phyloP scores from a whole-genome alignment of 2,888 invertebrate genomes.

The Drosophila pegasa region DNA sequence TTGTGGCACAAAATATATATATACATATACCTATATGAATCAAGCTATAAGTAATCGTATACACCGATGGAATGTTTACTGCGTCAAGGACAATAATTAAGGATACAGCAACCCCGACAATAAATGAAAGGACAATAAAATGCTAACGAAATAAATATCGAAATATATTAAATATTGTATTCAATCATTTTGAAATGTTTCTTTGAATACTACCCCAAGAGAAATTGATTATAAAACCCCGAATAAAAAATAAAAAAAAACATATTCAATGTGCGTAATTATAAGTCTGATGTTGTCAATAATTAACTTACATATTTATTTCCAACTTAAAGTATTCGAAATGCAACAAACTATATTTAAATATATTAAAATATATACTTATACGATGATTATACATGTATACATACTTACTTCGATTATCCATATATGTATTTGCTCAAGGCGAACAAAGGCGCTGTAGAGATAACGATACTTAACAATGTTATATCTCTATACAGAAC shows the following conservation, averaged over 20 bases:
- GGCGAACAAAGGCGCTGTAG: constrained; percentile 34
- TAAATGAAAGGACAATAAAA: constrained; percentile 71
- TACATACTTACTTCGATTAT: constrained; percentile 62
- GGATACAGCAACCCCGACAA: constrained; percentile 60
- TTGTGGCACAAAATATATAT: constrained; percentile 16
- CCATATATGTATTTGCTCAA: constrained; percentile 45
- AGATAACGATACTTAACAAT: constrained; percentile 48
- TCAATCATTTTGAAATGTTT: constrained; percentile 39
- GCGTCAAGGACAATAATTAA: constrained; percentile 76
- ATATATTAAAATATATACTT: constrained; percentile 32
- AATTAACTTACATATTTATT: constrained; percentile 62
- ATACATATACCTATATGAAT: constrained; percentile 8
- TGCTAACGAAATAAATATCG: constrained; percentile 16
- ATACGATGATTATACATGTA: constrained; percentile 45
- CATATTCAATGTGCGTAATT: constrained; percentile 81
- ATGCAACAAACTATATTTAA: constrained; percentile 43
- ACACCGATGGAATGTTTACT: constrained; percentile 52
- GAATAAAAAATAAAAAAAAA: constrained; percentile 41
- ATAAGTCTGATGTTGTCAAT: constrained; percentile 84
- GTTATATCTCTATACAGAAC: constrained; percentile 62
- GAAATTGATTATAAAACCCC: constrained; percentile 4
- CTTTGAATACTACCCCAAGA: constrained; percentile 31
- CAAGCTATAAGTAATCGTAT: constrained; percentile 36
- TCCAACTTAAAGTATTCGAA: constrained; percentile 60
- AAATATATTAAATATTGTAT: constrained; percentile 30